A percentile compares a stretch with the other conserved stretches of the same genome.
Evolutionary conservation across 2,888 invertebrate genomes (phyloP).

Genomic region (Cephus nigrinus): DNA sequence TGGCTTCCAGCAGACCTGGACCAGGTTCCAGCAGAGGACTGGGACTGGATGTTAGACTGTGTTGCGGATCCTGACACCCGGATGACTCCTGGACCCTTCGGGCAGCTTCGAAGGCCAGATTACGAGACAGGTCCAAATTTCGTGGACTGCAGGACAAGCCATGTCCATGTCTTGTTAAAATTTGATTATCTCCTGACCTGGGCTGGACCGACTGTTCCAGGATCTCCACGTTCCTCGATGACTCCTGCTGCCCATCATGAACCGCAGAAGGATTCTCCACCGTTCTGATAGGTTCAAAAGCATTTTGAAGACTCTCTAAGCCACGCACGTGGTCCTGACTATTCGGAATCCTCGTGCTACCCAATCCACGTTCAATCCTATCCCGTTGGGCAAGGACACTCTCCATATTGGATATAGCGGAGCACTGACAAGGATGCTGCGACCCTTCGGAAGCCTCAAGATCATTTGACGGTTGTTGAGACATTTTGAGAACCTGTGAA

Average conservation of each 20-base stretch:
- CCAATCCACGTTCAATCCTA: constrained; percentile 37
- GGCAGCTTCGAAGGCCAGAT: constrained; percentile 43
- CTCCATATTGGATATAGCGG: constrained; percentile 42
- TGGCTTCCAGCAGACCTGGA: constrained; percentile 30
- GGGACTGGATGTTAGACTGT: constrained; percentile 38
- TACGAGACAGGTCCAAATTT: constrained; percentile 43
- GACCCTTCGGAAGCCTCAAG: constrained; percentile 37
- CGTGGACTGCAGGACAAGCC: constrained; percentile 41
- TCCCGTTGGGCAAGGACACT: constrained; percentile 39
- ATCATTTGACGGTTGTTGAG: constrained; percentile 41
- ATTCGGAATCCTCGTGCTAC: constrained; percentile 35
- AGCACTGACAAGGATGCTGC: constrained; percentile 47
- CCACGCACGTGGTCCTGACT: constrained; percentile 39
- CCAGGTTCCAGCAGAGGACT: constrained; percentile 37
- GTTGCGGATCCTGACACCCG: constrained; percentile 37
- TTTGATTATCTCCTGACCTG: constrained; percentile 37
- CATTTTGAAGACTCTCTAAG: constrained; percentile 40
- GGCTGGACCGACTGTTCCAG: constrained; percentile 34
- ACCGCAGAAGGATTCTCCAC: constrained; percentile 34
- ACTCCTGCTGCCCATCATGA: constrained; percentile 43
- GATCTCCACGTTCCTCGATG: constrained; percentile 32
- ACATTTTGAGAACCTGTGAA: constrained; percentile 28
- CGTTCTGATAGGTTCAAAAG: constrained; percentile 43
- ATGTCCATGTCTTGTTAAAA: constrained; percentile 36
- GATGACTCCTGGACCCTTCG: constrained; percentile 42